These are phyloP conservation scores for Aphaenogaster rudis DNA, from an alignment of 1,140 invertebrate genomes.

Conservation along the genomic window DNA sequence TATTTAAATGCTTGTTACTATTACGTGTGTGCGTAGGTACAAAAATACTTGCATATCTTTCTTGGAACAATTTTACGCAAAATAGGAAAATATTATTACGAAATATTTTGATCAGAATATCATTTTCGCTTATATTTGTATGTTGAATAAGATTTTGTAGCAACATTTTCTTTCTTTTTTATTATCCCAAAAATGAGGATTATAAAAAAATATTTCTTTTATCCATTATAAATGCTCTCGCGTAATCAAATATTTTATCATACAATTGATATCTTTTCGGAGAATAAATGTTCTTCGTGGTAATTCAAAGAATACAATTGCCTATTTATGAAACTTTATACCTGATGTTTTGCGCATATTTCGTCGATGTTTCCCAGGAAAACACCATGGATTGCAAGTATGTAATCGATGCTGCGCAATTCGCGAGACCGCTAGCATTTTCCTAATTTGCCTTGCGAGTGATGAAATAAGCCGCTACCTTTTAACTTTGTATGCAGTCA, in stretches of 20 bases:
- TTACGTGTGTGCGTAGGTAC: background rate
- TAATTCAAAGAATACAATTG: background rate
- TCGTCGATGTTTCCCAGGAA: background rate
- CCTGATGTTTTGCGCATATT: background rate
- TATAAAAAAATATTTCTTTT: background rate
- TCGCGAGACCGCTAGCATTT: background rate
- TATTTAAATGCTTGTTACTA: background rate
- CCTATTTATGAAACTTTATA: background rate
- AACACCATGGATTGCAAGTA: background rate
- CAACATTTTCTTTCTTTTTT: background rate
- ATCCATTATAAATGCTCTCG: background rate
- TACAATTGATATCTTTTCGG: background rate
- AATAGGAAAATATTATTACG: background rate
- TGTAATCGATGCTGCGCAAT: background rate
- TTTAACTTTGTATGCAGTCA: background rate
- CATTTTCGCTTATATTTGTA: background rate
- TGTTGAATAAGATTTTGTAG: background rate
- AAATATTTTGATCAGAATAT: background rate
- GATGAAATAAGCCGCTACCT: background rate
- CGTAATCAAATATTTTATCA: background rate
- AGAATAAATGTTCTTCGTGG: background rate
- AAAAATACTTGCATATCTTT: background rate
- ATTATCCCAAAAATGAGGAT: background rate
- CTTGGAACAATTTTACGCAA: background rate
- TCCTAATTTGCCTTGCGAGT: background rate